These are phyloP conservation scores for Leptinotarsa undecemlineata DNA, from an alignment of 1,140 invertebrate genomes.

Conservation along the genomic window DNA sequence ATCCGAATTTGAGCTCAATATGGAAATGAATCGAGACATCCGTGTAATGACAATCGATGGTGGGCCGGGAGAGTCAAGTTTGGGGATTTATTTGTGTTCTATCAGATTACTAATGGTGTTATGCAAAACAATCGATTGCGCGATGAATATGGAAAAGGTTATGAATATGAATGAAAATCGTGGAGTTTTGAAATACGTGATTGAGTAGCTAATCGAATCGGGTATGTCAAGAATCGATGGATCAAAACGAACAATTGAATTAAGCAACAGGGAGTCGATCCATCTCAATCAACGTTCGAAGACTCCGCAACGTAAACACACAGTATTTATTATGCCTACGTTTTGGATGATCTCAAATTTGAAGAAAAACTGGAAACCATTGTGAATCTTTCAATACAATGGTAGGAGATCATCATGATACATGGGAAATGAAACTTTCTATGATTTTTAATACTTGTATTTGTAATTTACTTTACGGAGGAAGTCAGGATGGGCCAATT, in stretches of 20 bases:
- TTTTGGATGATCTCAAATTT: too few relatives aligned
- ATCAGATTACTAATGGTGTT: slow-evolving; percentile 32
- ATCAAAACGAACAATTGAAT: background rate
- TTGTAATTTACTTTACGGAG: too few relatives aligned
- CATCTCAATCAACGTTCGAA: too few relatives aligned
- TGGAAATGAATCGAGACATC: slow-evolving; percentile 27
- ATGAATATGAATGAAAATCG: slow-evolving; percentile 18
- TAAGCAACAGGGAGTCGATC: too few relatives aligned
- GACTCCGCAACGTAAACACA: too few relatives aligned
- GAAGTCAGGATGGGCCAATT: too few relatives aligned
- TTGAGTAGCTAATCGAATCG: slow-evolving; percentile 7
- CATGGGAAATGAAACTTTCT: too few relatives aligned
- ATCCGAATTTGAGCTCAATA: slow-evolving; percentile 17
- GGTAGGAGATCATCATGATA: too few relatives aligned
- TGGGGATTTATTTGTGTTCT: slow-evolving; percentile 26
- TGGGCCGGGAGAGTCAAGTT: slow-evolving; percentile 25
- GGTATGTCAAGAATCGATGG: background rate
- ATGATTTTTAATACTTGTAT: too few relatives aligned
- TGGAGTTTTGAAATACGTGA: background rate
- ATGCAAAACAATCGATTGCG: slow-evolving; percentile 29
- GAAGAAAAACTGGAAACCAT: too few relatives aligned
- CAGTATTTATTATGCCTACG: too few relatives aligned
- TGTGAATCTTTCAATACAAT: too few relatives aligned
- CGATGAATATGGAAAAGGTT: slow-evolving; percentile 18
- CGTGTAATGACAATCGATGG: slow-evolving; percentile 26